Conservation (phyloP, 2,888 invertebrate species). For the Saturnia pavonia region DNA sequence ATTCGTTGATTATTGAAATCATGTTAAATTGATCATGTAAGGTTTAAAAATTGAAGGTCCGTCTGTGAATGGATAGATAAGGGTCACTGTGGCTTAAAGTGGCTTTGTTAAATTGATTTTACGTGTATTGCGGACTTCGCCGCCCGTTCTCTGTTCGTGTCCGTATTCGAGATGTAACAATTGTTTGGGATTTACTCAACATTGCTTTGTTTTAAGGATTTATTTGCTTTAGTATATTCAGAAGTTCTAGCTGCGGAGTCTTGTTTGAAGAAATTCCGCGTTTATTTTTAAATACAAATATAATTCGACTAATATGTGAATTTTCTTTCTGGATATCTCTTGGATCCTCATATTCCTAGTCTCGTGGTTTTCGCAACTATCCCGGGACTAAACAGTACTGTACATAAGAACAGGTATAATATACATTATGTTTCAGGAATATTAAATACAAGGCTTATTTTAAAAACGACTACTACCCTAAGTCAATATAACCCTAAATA, state of each 20-base stretch:
- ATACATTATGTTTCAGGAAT: too few species aligned
- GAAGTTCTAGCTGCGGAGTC: neutral
- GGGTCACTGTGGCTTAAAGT: conserved; percentile 69
- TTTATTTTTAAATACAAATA: neutral
- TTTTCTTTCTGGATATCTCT: neutral
- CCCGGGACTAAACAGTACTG: too few species aligned
- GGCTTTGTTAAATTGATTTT: conserved; percentile 80
- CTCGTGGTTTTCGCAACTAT: too few species aligned
- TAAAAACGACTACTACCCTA: too few species aligned
- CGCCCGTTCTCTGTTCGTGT: conserved; percentile 50
- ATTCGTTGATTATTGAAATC: too few species aligned
- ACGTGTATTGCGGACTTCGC: conserved; percentile 74
- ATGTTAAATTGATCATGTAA: neutral
- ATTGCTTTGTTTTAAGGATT: conserved; percentile 41
- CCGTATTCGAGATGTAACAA: conserved; percentile 44
- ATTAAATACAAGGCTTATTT: too few species aligned
- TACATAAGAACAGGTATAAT: too few species aligned
- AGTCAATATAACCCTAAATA: too few species aligned
- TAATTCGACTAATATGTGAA: neutral
- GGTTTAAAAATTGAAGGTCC: conserved; percentile 28
- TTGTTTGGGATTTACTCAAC: conserved; percentile 56
- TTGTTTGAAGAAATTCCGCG: neutral
- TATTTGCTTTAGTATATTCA: conserved; percentile 32
- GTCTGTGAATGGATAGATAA: conserved; percentile 58
- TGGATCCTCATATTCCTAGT: too few species aligned